Evolutionary conservation across 2,888 invertebrate species (phyloP).

Genomic region (Meloe dianella): DNA sequence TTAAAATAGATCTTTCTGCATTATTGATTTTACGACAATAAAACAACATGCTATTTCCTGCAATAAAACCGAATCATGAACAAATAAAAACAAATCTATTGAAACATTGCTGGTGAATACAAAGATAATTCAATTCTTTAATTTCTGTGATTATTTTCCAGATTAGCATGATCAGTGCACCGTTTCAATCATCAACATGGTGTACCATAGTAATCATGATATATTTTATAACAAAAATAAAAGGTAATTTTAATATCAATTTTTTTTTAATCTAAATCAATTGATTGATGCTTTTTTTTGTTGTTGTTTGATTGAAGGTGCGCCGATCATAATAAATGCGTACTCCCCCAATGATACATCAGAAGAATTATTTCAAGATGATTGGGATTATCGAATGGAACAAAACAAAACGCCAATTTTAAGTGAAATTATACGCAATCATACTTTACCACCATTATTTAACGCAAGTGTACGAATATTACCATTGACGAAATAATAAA

Average conservation of each 20-base stretch:
- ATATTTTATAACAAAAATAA: slow-evolving; percentile 37
- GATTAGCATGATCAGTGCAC: slow-evolving; percentile 38
- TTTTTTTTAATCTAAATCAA: background rate
- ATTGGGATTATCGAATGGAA: slow-evolving; percentile 56
- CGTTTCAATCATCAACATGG: slow-evolving; percentile 38
- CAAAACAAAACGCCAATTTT: slow-evolving; percentile 52
- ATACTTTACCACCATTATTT: slow-evolving; percentile 55
- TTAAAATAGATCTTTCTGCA: too few relatives aligned
- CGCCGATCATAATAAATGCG: slow-evolving; percentile 41
- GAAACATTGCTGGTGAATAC: background rate
- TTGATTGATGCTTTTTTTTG: background rate
- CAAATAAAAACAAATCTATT: background rate
- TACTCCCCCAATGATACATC: slow-evolving; percentile 20
- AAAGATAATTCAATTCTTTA: too few relatives aligned
- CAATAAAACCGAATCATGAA: background rate
- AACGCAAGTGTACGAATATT: slow-evolving; percentile 56
- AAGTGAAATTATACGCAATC: slow-evolving; percentile 48
- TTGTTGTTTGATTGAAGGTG: slow-evolving; percentile 35
- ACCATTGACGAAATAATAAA: background rate
- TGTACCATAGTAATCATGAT: background rate
- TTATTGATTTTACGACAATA: too few relatives aligned
- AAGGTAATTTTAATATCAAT: slow-evolving; percentile 38
- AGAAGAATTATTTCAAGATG: slow-evolving; percentile 48
- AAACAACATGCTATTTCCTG: background rate
- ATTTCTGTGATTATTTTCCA: slow-evolving; percentile 22